These are phyloP conservation scores for Venusia cambrica DNA, from an alignment of 2,888 invertebrate genomes.

Conservation along the genomic window DNA sequence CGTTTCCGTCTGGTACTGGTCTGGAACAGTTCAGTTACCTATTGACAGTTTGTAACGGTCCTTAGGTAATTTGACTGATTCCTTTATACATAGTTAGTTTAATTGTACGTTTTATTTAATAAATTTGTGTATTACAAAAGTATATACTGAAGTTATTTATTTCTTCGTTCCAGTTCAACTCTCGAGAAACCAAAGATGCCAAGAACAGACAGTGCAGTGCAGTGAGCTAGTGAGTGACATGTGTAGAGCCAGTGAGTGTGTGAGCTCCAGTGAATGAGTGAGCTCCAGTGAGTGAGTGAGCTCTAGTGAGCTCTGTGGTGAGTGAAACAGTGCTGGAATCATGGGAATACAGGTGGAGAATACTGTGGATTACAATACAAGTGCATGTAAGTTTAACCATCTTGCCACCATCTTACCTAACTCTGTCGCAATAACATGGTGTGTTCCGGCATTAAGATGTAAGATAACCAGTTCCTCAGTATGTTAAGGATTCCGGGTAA, in stretches of 20 bases:
- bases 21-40: too few species aligned
- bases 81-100: too few species aligned
- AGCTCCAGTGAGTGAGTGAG: constrained; percentile 16
- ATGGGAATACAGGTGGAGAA: constrained; percentile 78
- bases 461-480: too few species aligned
- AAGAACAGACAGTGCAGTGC: constrained; percentile 26
- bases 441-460: neutral
- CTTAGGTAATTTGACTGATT: too few species aligned
- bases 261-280: constrained; percentile 30
- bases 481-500: too few species aligned
- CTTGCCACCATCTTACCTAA: neutral
- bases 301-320: constrained; percentile 31
- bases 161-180: constrained; percentile 17
- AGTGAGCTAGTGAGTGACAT: constrained; percentile 31
- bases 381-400: constrained; percentile 59
- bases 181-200: constrained; percentile 21
- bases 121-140: too few species aligned
- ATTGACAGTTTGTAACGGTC: too few species aligned
- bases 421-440: neutral
- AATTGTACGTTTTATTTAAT: too few species aligned
- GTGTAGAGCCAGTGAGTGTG: constrained; percentile 31
- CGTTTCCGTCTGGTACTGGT: too few species aligned
- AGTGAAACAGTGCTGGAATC: constrained; percentile 36
- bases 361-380: constrained; percentile 67
- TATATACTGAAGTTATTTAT: too few species aligned